Evolutionary conservation across 2,888 invertebrate genomes (phyloP), one percentile per base, ranked within the genome.

Genomic region (Cerastis rubricosa): DNA sequence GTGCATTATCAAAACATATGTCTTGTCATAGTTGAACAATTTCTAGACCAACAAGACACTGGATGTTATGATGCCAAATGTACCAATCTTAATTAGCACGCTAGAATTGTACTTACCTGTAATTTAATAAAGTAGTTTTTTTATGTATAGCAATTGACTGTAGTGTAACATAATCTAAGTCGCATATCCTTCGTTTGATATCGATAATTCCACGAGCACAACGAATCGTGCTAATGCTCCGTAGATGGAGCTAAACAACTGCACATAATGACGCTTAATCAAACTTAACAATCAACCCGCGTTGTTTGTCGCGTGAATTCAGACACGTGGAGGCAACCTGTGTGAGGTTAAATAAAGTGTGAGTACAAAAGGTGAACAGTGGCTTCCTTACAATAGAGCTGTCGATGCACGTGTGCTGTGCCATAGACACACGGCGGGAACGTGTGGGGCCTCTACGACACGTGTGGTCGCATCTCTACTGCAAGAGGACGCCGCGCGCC

Each of bases 381-480:
- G 51, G 25, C 64, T 66, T n/a, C 22, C 47, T 67, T 64, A 72
- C 76, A 83, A 83, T 71, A 59, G 72, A 45, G 69, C 65, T 64
- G 54, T 22, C 12, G 71, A 22, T 71, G 83, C 83, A 83, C 76
- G 83, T 83, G 83, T 76, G 76, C 63, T 72, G 69, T 12, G 71
- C 71, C 57, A 25, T 19, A 67, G 73, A 65, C 66, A 47, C 77
- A 81, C 81, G 73, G 81, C 63, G 68, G 73, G 83, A 47, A 64
- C 83, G 83, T 76, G 83, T 83, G 85, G 85, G 85, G 85, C 67
- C 85, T 76, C 79, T 68, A 77, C 35, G 35, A 35, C 35, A 35
- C 86, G 85, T 85, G 85, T 84, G 85, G 86, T 84, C 85, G 71
- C 65, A 57, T 74, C 35, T 19, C 57, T 59, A 63, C 12, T 49